A percentile compares a stretch with the other conserved stretches of the same genome.
Evolutionary conservation across 2,113 vertebrate species (phyloP).

Genomic region (Pseudorectes ferrugineus): DNA sequence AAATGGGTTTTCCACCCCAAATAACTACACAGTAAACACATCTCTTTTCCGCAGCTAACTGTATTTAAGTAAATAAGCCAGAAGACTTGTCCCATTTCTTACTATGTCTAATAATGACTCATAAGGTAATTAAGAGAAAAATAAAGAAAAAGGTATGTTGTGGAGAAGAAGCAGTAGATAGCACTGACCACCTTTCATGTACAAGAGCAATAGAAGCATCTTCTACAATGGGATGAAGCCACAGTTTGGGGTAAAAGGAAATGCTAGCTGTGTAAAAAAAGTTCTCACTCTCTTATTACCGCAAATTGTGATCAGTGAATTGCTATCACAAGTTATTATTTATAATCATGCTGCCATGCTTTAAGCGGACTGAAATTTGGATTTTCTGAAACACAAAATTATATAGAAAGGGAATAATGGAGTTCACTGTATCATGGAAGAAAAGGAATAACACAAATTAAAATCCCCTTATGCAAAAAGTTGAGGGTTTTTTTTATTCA

Average conservation of each 20-base stretch:
- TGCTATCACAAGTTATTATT: background rate
- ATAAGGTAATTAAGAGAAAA: background rate
- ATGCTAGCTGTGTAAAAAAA: background rate
- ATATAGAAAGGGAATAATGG: background rate
- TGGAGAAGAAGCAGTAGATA: background rate
- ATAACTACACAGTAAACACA: background rate
- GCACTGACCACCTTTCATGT: background rate
- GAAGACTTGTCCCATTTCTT: background rate
- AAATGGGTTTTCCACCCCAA: background rate
- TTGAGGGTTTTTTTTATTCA: rapidly evolving
- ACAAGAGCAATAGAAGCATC: background rate
- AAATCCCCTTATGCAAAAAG: background rate
- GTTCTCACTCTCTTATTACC: background rate
- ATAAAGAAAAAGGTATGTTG: background rate
- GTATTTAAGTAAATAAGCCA: background rate
- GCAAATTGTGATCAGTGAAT: background rate
- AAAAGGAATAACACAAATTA: background rate
- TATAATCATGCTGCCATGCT: background rate
- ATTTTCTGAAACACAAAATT: background rate
- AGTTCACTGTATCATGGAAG: background rate
- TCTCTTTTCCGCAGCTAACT: background rate
- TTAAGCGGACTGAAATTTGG: background rate
- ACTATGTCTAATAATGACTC: background rate
- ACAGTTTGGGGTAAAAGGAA: background rate
- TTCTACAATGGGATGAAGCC: background rate